Percentiles rank a stretch among this genome's conserved stretches.
phyloP scores from a whole-genome alignment of 2,888 invertebrate genomes.

The Euzophera pinguis region DNA sequence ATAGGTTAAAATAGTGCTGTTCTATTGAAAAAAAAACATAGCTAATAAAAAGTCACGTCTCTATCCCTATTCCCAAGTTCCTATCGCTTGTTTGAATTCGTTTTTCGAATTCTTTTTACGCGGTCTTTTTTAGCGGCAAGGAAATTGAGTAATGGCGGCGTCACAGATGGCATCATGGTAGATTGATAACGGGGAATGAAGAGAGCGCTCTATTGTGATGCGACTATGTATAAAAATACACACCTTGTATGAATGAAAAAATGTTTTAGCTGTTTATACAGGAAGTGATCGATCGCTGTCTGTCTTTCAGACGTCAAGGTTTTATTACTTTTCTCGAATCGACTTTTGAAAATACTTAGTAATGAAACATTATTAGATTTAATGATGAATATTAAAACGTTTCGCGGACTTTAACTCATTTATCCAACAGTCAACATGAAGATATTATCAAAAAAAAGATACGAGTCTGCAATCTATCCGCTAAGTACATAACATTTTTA shows the following conservation, averaged over 20 bases:
- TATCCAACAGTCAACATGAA: neutral
- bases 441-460: constrained; percentile 1
- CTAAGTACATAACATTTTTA: constrained; percentile 13
- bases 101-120: constrained; percentile 51
- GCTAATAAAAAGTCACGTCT: constrained; percentile 26
- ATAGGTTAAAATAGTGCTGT: neutral
- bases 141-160: constrained; percentile 76
- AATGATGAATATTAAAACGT: neutral
- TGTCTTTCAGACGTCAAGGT: neutral
- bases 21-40: constrained; percentile 9
- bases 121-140: constrained; percentile 61
- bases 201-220: constrained; percentile 58
- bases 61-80: constrained; percentile 31
- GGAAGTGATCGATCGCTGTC: constrained; percentile 8
- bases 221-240: constrained; percentile 24
- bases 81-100: constrained; percentile 44
- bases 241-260: constrained; percentile 1
- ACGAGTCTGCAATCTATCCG: constrained; percentile 5
- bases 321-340: neutral
- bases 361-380: no score
- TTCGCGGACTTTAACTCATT: no score
- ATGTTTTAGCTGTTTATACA: constrained; percentile 6
- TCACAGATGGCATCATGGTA: constrained; percentile 77
- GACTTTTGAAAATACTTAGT: neutral
- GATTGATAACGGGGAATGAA: constrained; percentile 75